Evolutionary conservation across 2,888 invertebrate species (phyloP), one percentile per base, ranked within the genome.

Genomic region (Vandiemenella viatica): DNA sequence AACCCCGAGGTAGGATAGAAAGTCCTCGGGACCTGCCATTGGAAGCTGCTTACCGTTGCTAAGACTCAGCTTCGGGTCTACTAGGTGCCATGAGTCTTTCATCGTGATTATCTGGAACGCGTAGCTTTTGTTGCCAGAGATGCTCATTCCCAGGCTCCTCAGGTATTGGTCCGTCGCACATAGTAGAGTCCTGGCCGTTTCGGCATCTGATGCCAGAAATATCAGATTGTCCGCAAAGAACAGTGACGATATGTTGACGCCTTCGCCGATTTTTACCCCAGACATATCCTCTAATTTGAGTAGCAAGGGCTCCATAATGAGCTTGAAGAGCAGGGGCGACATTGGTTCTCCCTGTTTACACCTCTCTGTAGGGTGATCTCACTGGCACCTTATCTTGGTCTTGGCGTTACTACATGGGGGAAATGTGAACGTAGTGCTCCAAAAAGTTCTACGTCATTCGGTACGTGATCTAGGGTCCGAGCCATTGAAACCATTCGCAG

Each of bases 11-110:
- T n/a, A n/a, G n/a, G 3, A 2, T 49, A 20, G 13, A 38, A 42
- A 8, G 50, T 43, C 19, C 6, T 18, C 19, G 40, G 43, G 10
- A 16, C 17, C 6, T n/a, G n/a, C n/a, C n/a, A n/a, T n/a, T n/a
- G 51, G 45, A 21, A 53, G 18, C 4, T 16, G 2, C 32, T 49
- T 45, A 50, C 55, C 17, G 45, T 13, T 1, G 1, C 37, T 16
- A 18, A 15, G 17, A 53, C 46, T 23, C 49, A 61, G 38, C n/a
- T 53, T 54, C 26, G 62, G 59, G 46, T 62, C 59, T 53, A 43
- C 55, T 55, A 61, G 46, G 53, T 46, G 52, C 59, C 60, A 62
- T 44, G 61, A 59, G 52, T 59, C 58, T 57, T 53, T 56, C 0
- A 51, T 55, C 1, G 56, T 45, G 4, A 10, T 1, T 1, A 46